A percentile compares a stretch with the other conserved stretches of the same genome.
These are phyloP conservation scores for Drosophila kurseongensis DNA, from an alignment of 1,140 invertebrate species.

Conservation along the genomic window DNA sequence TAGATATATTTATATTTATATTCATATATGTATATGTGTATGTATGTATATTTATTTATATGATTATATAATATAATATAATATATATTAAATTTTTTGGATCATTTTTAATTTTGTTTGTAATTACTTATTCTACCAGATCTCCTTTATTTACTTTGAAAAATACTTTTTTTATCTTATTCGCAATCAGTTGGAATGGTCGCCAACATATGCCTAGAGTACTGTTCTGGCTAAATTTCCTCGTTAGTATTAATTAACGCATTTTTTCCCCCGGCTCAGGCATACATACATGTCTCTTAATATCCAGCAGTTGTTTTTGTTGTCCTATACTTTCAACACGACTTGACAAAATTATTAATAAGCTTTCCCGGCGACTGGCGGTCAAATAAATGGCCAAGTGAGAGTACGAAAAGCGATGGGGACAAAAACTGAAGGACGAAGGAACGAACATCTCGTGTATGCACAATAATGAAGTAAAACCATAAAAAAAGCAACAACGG, in stretches of 20 bases:
- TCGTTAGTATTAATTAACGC: slow-evolving; percentile 20
- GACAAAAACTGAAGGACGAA: slow-evolving; percentile 19
- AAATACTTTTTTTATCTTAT: background rate
- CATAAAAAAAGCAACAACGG: slow-evolving; percentile 13
- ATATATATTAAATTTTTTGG: no score
- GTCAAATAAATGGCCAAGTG: slow-evolving; percentile 63
- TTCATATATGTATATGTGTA: no score
- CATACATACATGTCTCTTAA: slow-evolving; percentile 11
- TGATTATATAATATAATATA: no score
- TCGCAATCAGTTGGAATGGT: background rate
- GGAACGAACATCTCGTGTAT: slow-evolving; percentile 63
- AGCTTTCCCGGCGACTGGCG: slow-evolving; percentile 50
- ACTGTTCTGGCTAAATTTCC: background rate
- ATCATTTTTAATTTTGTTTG: no score
- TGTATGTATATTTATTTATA: no score
- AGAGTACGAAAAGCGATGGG: slow-evolving; percentile 8
- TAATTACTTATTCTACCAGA: background rate
- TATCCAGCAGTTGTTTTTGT: slow-evolving; percentile 9
- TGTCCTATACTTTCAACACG: slow-evolving; percentile 34
- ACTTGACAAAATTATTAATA: slow-evolving; percentile 77
- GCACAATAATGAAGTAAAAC: slow-evolving; percentile 74
- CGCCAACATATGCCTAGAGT: background rate
- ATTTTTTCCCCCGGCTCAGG: slow-evolving; percentile 7
- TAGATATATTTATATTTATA: no score
- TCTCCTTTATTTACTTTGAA: background rate